Conservation (phyloP, 23 tunicate species). For the Diplosoma virens region DNA sequence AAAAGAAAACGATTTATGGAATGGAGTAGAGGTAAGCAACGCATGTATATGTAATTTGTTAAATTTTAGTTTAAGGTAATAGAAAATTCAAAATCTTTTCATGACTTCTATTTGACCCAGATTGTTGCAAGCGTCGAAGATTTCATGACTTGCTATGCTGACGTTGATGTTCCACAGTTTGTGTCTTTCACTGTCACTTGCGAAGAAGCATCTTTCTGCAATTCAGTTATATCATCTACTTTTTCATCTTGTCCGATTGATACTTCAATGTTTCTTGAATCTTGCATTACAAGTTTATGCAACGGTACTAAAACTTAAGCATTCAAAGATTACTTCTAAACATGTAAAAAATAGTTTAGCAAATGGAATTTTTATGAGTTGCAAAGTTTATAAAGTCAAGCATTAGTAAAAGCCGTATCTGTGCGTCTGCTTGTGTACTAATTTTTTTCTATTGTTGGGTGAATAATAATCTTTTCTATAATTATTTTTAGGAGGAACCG, state of each 20-base stretch:
- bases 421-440: no score
- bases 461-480: no score
- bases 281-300: slow-evolving; percentile 71
- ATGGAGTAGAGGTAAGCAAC: slow-evolving; percentile 50
- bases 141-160: slow-evolving; percentile 40
- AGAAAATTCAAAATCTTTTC: not conserved
- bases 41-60: not conserved
- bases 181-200: slow-evolving; percentile 14
- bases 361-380: no score
- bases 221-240: slow-evolving; percentile 7
- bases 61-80: not conserved
- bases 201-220: slow-evolving; percentile 44
- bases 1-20: slow-evolving; percentile 67
- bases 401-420: no score
- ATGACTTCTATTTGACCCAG: no score
- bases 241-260: slow-evolving; percentile 75
- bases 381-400: no score
- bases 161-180: not conserved
- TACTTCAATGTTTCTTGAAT: slow-evolving; percentile 41
- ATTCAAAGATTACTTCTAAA: no score
- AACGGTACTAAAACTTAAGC: no score
- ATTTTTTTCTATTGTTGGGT: no score
- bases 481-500: slow-evolving; percentile 67
- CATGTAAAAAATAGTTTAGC: no score
- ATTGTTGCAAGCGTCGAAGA: slow-evolving; percentile 33